These are phyloP conservation scores for Chiridota heheva DNA, from an alignment of 35 echinoderm and acorn worm genomes.

Conservation along the genomic window DNA sequence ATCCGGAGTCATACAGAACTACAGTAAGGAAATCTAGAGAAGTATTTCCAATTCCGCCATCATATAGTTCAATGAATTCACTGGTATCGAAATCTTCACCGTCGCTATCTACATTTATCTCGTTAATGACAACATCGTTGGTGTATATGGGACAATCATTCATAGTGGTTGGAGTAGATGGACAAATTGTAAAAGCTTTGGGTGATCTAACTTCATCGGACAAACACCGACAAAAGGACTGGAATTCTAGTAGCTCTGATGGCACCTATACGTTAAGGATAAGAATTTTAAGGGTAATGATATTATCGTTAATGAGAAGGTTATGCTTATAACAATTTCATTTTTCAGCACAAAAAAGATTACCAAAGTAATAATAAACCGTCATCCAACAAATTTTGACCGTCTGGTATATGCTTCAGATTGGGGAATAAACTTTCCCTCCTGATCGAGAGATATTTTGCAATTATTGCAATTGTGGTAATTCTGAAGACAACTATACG, in stretches of 20 bases:
- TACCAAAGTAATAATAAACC: too few relatives aligned
- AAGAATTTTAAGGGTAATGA: neutral
- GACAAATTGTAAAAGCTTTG: slow-evolving; percentile 29
- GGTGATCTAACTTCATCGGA: slow-evolving; percentile 25
- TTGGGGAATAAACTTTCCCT: too few relatives aligned
- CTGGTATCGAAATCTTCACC: neutral
- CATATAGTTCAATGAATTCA: slow-evolving; percentile 89
- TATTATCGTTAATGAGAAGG: too few relatives aligned
- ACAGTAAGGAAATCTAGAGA: slow-evolving; percentile 50
- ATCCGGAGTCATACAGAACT: slow-evolving; percentile 72
- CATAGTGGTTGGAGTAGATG: slow-evolving; percentile 43
- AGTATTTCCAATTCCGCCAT: slow-evolving; percentile 60
- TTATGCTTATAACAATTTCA: too few relatives aligned
- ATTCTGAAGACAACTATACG: too few relatives aligned
- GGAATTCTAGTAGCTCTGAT: slow-evolving; percentile 54
- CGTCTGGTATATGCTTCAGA: too few relatives aligned
- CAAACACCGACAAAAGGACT: slow-evolving; percentile 74
- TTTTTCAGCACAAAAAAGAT: too few relatives aligned
- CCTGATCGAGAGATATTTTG: too few relatives aligned
- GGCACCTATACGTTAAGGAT: slow-evolving; percentile 27
- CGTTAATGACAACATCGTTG: slow-evolving; percentile 84
- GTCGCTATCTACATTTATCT: slow-evolving; percentile 69
- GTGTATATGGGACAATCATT: slow-evolving; percentile 79
- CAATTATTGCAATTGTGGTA: too few relatives aligned
- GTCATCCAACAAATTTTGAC: too few relatives aligned